Evolutionary conservation across 2,113 vertebrate genomes (phyloP), one percentile per base, ranked within the genome.

Genomic region (Saccopteryx bilineata): DNA sequence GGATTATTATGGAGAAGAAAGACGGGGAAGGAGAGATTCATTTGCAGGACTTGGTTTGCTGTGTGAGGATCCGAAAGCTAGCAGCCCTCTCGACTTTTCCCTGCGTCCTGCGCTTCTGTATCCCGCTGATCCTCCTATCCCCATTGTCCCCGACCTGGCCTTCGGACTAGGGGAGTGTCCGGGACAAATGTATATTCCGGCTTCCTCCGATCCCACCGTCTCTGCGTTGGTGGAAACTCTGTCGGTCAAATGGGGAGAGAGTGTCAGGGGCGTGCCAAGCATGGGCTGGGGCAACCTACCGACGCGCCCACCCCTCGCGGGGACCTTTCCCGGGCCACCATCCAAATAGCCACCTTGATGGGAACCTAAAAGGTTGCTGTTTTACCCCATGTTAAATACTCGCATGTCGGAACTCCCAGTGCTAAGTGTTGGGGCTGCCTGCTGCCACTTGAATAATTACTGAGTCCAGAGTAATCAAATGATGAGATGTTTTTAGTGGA

Each of bases 61-160:
- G 94, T 93, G 69, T 60, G 90, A 96, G 91, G 92, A 97, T 96
- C 2, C 26, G 94, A 96, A 89, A 84, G 87, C 92, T 21, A 74
- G 90, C 87, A 58, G 94, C 92, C 95, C 97, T 96, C 85, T 96
- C 33, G 92, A 97, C 98, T 98, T 98, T 98, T 96, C 96, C 95
- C 96, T 91, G 93, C 95, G 91, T 97, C 91, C 92, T 79, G 96
- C 28, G 82, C 75, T 92, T 93, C 96, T 94, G 95, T 96, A 97
- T 97, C 97, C 86, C 95, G 96, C 96, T 94, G 97, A 96, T 96
- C 97, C 98, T 98, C 98, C 97, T 96, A 90, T 96, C 96, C 97
- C 97, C 94, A 80, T 96, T 98, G 98, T 98, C 97, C 97, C 97
- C 96, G 97, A 98, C 97, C 98, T 98, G 87, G 85, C 96, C 97